Evolutionary conservation across 1,140 invertebrate species (phyloP).

Genomic region (Apis laboriosa): DNA sequence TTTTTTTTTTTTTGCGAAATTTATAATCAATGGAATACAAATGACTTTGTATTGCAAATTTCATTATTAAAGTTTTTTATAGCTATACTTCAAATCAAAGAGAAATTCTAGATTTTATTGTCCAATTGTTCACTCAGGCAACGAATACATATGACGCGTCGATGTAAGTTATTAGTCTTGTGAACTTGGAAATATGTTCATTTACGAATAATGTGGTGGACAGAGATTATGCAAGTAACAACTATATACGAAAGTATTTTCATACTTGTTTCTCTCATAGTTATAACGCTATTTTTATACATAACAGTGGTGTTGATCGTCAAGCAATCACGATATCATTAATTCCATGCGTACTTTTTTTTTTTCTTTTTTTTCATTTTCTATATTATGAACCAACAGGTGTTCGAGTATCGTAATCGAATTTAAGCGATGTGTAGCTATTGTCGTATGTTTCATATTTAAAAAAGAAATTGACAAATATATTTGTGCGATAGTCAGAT

Average conservation of each 20-base stretch:
- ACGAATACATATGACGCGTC: conserved; percentile 48
- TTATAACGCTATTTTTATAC: conserved; percentile 32
- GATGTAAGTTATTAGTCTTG: conserved; percentile 52
- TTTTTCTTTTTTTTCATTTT: background rate
- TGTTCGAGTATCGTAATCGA: conserved; percentile 13
- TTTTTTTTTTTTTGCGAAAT: background rate
- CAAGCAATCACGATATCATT: conserved; percentile 29
- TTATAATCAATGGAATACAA: background rate
- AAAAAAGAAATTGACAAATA: background rate
- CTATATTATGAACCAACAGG: conserved; percentile 3
- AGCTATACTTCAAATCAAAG: background rate
- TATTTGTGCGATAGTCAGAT: conserved; percentile 51
- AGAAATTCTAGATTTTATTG: conserved; percentile 37
- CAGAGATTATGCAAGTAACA: conserved; percentile 42
- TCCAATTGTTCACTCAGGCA: conserved; percentile 36
- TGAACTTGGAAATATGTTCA: conserved; percentile 52
- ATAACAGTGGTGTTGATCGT: conserved; percentile 28
- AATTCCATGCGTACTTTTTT: conserved; percentile 1
- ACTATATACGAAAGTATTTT: conserved; percentile 41
- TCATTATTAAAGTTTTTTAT: background rate
- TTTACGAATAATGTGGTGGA: conserved; percentile 58
- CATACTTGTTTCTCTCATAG: conserved; percentile 30
- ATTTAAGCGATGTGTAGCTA: conserved; percentile 1
- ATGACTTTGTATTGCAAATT: no score
- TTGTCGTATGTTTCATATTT: conserved; percentile 21